Evolutionary conservation across 2,113 vertebrate genomes (phyloP).

Genomic region (Physeter macrocephalus): DNA sequence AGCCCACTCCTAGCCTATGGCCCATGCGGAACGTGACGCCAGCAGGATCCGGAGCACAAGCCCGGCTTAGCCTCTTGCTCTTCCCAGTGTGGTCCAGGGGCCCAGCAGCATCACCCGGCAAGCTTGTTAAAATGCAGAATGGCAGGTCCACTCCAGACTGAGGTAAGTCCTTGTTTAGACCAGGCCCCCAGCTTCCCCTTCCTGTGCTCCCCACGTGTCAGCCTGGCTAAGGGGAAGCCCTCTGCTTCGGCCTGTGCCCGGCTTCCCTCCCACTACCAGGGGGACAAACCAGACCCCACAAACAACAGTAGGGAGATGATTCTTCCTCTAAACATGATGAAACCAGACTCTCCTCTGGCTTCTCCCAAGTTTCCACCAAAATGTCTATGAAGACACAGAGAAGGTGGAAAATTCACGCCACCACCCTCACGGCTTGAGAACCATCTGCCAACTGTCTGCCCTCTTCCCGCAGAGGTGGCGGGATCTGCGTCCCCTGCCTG

Average conservation of each 20-base stretch:
- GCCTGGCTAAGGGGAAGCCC: background rate
- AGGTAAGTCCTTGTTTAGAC: background rate
- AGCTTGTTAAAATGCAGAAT: background rate
- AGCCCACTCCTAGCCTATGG: background rate
- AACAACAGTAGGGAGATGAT: background rate
- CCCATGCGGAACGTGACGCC: background rate
- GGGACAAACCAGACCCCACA: background rate
- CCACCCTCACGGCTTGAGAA: background rate
- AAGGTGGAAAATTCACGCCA: background rate
- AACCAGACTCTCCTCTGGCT: background rate
- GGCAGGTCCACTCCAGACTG: background rate
- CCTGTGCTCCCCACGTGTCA: background rate
- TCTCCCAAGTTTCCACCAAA: background rate
- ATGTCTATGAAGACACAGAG: background rate
- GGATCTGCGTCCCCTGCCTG: background rate
- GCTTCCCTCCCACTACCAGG: background rate
- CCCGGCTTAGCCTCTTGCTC: background rate
- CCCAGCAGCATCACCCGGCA: background rate
- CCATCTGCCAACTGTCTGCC: background rate
- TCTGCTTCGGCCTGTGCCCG: too few relatives aligned
- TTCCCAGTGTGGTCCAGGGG: background rate
- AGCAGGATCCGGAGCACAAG: background rate
- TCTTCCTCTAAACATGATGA: background rate
- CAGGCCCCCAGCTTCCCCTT: background rate
- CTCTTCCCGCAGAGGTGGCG: too few relatives aligned